These are phyloP conservation scores for Urocyon cinereoargenteus DNA, from an alignment of 2,797 vertebrate species.

Conservation along the genomic window DNA sequence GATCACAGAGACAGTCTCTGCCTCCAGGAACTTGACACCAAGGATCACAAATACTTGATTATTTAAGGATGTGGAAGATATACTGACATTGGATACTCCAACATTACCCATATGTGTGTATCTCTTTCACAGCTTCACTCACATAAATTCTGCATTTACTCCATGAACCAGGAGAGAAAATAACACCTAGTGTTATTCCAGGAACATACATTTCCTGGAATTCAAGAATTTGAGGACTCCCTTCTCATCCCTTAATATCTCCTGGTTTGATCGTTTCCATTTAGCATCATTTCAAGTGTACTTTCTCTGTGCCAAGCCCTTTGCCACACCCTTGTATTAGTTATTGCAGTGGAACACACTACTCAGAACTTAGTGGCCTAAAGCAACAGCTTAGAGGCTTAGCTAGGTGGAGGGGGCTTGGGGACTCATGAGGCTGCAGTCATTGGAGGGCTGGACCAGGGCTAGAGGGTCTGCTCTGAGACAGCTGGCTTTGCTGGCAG, in stretches of 20 bases:
- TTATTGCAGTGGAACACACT: too few relatives aligned
- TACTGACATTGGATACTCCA: accelerated
- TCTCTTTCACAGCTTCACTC: neutral
- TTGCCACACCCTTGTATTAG: accelerated
- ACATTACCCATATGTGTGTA: accelerated
- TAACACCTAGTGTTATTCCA: too few relatives aligned
- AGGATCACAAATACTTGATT: neutral
- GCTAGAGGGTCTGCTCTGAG: too few relatives aligned
- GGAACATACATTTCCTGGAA: neutral
- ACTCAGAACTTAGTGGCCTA: neutral
- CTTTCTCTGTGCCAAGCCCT: neutral
- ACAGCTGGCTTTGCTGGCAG: accelerated
- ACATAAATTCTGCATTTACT: neutral
- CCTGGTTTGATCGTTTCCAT: neutral
- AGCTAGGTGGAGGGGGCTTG: neutral
- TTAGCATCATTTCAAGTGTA: neutral
- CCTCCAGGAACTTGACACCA: neutral
- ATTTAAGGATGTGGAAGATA: accelerated
- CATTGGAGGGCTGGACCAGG: accelerated
- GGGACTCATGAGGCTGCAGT: accelerated
- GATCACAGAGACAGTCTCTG: neutral
- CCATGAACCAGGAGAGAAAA: neutral
- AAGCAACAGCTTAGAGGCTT: neutral
- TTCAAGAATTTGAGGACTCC: neutral
- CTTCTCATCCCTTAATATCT: neutral